Conservation (phyloP, 2,113 vertebrate genomes). For the Ptyas mucosa region DNA sequence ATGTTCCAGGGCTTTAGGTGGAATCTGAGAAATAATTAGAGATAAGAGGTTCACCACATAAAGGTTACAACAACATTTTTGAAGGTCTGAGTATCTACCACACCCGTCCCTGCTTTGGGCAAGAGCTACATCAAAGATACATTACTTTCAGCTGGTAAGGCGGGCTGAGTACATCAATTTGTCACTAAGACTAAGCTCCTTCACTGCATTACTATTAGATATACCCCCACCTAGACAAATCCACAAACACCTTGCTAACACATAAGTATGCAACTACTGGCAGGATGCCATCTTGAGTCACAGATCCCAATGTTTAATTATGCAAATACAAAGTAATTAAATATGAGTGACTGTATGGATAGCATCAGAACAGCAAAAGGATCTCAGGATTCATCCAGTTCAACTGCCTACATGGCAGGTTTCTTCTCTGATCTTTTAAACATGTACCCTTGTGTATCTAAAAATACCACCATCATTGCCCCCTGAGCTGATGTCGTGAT, state of each 20-base stretch:
- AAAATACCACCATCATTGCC: not conserved
- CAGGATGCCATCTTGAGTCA: constrained; percentile 59
- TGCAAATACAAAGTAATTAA: constrained; percentile 38
- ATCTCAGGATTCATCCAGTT: not conserved
- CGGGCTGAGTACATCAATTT: constrained; percentile 54
- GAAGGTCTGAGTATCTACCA: constrained; percentile 46
- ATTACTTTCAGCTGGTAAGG: constrained; percentile 53
- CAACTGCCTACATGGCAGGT: not conserved
- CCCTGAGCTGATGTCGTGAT: not conserved
- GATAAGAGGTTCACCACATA: not conserved
- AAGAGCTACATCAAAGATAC: constrained; percentile 23
- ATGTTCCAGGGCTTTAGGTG: not conserved
- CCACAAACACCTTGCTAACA: constrained; percentile 53
- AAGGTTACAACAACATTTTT: not conserved
- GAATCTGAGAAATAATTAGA: constrained; percentile 6
- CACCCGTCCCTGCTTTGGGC: constrained; percentile 33
- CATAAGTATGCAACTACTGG: constrained; percentile 56
- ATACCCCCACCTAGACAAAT: constrained; percentile 59
- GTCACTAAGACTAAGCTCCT: constrained; percentile 52
- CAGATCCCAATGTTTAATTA: constrained; percentile 40
- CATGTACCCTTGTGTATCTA: not conserved
- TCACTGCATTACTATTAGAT: not conserved
- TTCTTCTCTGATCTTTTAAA: not conserved
- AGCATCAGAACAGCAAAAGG: not conserved
- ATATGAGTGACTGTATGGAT: constrained; percentile 12